These are phyloP conservation scores for Drosophila paracracens DNA, from an alignment of 2,888 invertebrate species.

Conservation along the genomic window DNA sequence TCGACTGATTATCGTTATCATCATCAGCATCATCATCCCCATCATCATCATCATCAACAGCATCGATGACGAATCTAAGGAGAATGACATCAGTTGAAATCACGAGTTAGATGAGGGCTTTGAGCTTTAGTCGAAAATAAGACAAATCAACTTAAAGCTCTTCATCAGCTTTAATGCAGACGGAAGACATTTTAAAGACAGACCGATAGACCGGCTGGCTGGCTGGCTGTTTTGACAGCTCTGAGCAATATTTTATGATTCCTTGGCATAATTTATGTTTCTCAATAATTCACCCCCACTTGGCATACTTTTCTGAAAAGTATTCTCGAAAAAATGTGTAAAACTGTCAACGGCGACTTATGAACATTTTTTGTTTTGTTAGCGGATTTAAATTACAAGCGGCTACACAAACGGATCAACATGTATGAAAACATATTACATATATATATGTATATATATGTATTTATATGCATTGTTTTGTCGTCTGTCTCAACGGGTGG, in stretches of 20 bases:
- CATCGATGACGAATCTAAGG: conserved; percentile 51
- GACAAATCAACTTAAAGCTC: not conserved
- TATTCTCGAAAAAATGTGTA: conserved; percentile 11
- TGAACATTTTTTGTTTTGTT: conserved; percentile 9
- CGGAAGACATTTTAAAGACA: not conserved
- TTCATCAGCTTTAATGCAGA: not conserved
- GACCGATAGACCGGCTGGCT: not conserved
- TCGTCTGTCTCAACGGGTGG: conserved; percentile 32
- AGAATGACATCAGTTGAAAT: conserved; percentile 36
- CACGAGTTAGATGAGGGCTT: not conserved
- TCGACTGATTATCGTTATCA: conserved; percentile 40
- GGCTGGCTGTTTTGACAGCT: not conserved
- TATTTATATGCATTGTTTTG: conserved; percentile 12
- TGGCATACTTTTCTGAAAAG: conserved; percentile 4
- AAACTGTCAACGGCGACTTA: conserved; percentile 16
- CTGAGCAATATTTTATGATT: conserved; percentile 4
- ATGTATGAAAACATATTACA: not conserved
- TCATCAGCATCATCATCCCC: conserved; percentile 7
- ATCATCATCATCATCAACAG: conserved; percentile 16
- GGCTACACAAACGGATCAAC: not conserved
- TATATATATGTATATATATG: not conserved
- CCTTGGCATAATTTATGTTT: conserved; percentile 11
- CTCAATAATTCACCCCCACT: conserved; percentile 5
- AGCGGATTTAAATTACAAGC: conserved; percentile 26
- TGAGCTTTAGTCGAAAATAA: not conserved